These are phyloP conservation scores for Charadrius vociferus DNA, from an alignment of 2,113 vertebrate genomes.

Conservation along the genomic window DNA sequence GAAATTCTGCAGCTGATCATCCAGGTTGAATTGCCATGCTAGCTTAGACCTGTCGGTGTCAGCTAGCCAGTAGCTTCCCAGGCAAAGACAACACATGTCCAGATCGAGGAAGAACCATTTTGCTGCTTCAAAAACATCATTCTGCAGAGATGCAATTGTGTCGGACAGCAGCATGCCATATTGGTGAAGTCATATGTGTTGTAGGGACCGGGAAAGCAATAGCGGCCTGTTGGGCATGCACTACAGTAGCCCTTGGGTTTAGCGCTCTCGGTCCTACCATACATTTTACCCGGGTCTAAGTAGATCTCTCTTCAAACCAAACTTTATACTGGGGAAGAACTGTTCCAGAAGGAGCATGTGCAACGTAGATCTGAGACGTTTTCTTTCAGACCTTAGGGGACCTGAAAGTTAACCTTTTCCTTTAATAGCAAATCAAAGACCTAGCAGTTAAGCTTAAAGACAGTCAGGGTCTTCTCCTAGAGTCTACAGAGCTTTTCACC, in stretches of 20 bases:
- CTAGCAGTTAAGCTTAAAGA: neutral
- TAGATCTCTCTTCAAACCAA: neutral
- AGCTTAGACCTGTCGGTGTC: neutral
- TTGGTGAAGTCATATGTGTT: fast-evolving
- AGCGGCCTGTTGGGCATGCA: fast-evolving
- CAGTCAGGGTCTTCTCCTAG: neutral
- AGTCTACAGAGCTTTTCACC: neutral
- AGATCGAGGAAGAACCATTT: neutral
- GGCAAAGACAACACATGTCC: fast-evolving
- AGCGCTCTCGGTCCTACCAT: too few species aligned
- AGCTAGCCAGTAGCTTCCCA: neutral
- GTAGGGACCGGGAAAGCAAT: neutral
- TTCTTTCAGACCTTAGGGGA: neutral
- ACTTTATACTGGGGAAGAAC: neutral
- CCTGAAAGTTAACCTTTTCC: neutral
- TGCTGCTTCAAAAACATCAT: neutral
- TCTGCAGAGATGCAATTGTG: neutral
- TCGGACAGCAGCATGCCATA: fast-evolving
- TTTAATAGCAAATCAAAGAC: neutral
- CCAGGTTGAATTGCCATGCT: neutral
- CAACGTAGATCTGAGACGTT: neutral
- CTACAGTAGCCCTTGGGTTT: neutral
- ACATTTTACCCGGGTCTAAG: neutral
- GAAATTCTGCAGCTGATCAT: neutral
- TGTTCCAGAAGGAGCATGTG: neutral